Evolutionary conservation across 2,888 invertebrate species (phyloP).

Genomic region (Volucella inanis): DNA sequence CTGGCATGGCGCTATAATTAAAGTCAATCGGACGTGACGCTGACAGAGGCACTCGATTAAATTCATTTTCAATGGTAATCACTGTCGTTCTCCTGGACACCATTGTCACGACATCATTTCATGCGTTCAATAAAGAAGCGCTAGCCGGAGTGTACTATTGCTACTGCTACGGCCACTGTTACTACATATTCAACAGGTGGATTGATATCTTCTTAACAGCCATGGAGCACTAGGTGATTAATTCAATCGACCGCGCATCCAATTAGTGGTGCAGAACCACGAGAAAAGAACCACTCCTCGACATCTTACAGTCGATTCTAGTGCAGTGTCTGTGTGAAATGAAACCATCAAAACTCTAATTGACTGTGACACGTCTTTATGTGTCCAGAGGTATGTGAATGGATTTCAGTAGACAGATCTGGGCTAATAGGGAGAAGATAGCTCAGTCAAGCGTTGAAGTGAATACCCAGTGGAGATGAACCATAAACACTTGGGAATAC

Average conservation of each 20-base stretch:
- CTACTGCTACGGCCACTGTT: not conserved
- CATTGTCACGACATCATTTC: constrained; percentile 29
- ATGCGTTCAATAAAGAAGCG: constrained; percentile 9
- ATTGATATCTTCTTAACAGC: constrained; percentile 18
- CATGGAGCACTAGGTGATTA: constrained; percentile 48
- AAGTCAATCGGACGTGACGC: constrained; percentile 51
- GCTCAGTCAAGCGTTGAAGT: constrained; percentile 18
- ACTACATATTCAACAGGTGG: constrained; percentile 44
- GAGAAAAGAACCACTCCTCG: constrained; percentile 17
- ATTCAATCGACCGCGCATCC: constrained; percentile 38
- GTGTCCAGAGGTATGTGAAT: constrained; percentile 20
- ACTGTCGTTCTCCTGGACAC: constrained; percentile 58
- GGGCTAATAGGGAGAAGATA: constrained; percentile 54
- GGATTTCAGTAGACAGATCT: constrained; percentile 28
- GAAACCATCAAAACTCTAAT: constrained; percentile 48
- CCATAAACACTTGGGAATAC: not conserved
- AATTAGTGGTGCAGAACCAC: constrained; percentile 39
- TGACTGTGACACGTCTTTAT: constrained; percentile 51
- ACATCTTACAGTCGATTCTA: not conserved
- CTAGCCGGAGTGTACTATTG: not conserved
- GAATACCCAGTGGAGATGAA: not conserved
- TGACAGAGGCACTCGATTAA: constrained; percentile 51
- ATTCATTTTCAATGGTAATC: constrained; percentile 63
- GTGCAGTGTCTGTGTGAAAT: constrained; percentile 26
- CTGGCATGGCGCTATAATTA: constrained; percentile 55